These are phyloP conservation scores for Phenganax stokvisi DNA, from an alignment of 92 coral and sea anemone species.

Conservation along the genomic window DNA sequence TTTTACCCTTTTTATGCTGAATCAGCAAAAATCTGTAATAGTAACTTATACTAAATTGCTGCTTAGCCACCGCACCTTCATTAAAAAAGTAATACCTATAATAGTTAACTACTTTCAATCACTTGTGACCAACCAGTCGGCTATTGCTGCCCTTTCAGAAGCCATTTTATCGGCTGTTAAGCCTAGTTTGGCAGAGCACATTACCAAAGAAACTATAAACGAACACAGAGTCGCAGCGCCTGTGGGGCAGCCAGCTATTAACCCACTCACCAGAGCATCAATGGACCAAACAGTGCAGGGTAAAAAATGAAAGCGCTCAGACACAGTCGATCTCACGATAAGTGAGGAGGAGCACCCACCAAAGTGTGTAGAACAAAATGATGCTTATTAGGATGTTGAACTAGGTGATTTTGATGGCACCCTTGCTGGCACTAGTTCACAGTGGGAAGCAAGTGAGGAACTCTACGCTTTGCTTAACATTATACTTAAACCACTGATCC, in stretches of 20 bases:
- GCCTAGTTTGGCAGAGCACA: conserved; percentile 22
- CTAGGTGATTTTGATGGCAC: conserved; percentile 36
- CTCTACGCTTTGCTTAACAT: conserved; percentile 42
- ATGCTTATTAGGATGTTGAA: neutral
- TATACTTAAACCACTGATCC: conserved; percentile 39
- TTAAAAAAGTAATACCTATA: too few species aligned
- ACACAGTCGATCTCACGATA: conserved; percentile 22
- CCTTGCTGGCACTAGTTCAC: conserved; percentile 9
- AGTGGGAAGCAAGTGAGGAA: conserved; percentile 53
- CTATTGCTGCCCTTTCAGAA: conserved; percentile 34
- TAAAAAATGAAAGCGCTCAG: neutral
- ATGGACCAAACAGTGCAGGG: conserved; percentile 42
- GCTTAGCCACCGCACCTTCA: too few species aligned
- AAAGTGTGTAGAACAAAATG: neutral
- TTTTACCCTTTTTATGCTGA: too few species aligned
- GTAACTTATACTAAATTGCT: too few species aligned
- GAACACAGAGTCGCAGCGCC: conserved; percentile 28
- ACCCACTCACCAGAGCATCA: conserved; percentile 26
- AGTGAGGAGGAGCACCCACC: conserved; percentile 12
- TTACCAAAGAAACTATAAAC: neutral
- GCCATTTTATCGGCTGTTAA: conserved; percentile 41
- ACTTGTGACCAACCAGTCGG: conserved; percentile 46
- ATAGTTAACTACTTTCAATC: conserved; percentile 5
- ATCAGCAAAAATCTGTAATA: too few species aligned
- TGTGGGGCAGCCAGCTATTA: conserved; percentile 2